A percentile compares a stretch with the other conserved stretches of the same genome.
Conservation (phyloP, 2,888 invertebrate genomes). For the Pachydiplax longipennis region DNA sequence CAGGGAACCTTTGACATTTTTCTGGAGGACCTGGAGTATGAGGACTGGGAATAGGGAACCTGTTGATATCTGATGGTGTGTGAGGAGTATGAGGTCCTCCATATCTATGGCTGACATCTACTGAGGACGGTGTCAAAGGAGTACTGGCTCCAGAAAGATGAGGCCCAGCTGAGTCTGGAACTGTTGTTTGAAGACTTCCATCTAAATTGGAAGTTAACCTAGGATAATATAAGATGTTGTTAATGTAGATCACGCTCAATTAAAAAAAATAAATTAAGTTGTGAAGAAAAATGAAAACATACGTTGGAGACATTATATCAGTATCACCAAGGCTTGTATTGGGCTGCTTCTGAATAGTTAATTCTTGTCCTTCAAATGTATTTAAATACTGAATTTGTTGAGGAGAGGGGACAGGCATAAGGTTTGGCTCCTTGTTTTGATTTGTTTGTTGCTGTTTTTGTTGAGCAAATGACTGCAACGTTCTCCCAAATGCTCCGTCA, state of each 20-base stretch:
- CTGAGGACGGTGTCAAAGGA: slow-evolving; percentile 62
- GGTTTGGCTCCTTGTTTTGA: slow-evolving; percentile 78
- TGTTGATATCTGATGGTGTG: slow-evolving; percentile 55
- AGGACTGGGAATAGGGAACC: slow-evolving; percentile 64
- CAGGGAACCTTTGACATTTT: slow-evolving; percentile 51
- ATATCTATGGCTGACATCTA: slow-evolving; percentile 56
- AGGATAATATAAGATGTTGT: not conserved
- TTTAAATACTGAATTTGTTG: slow-evolving; percentile 96
- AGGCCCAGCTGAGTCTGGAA: slow-evolving; percentile 54
- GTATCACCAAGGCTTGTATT: slow-evolving; percentile 86
- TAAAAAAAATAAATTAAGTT: slow-evolving; percentile 55
- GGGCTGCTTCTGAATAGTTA: slow-evolving; percentile 95
- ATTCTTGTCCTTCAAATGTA: slow-evolving; percentile 94
- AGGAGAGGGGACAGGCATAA: slow-evolving; percentile 95
- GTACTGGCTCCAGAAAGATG: slow-evolving; percentile 62
- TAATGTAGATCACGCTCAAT: not conserved
- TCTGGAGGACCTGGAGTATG: slow-evolving; percentile 58
- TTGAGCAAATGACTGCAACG: slow-evolving; percentile 69
- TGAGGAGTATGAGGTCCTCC: slow-evolving; percentile 58
- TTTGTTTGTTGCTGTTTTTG: slow-evolving; percentile 63
- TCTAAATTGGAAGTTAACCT: slow-evolving; percentile 63
- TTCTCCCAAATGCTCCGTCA: slow-evolving; percentile 71
- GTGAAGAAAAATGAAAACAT: slow-evolving; percentile 58
- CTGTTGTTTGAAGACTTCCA: slow-evolving; percentile 53
- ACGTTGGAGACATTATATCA: slow-evolving; percentile 77